Conservation (phyloP, 2,888 invertebrate species). For the Hyles lineata region DNA sequence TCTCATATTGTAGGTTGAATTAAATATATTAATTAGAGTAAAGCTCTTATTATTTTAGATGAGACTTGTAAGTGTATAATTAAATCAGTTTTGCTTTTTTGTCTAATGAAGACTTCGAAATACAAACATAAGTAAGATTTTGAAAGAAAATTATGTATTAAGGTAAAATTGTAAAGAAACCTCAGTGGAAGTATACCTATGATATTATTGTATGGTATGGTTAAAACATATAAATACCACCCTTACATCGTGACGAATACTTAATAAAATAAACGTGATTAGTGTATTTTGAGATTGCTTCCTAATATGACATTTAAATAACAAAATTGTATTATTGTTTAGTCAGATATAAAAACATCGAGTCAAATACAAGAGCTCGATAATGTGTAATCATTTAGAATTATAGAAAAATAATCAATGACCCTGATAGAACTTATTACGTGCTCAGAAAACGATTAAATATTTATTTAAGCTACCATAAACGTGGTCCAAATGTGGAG, state of each 20-base stretch:
- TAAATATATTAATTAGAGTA: no score
- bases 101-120: not conserved
- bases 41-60: no score
- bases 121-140: not conserved
- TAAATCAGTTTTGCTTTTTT: not conserved
- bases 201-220: no score
- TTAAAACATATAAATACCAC: no score
- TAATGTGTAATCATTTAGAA: not conserved
- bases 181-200: no score
- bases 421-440: not conserved
- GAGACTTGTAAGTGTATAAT: no score
- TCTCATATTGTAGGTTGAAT: no score
- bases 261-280: no score
- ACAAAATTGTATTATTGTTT: not conserved
- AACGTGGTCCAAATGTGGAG: not conserved
- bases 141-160: not conserved
- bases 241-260: no score
- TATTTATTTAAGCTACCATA: constrained; percentile 23
- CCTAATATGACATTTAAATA: not conserved
- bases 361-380: not conserved
- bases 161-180: no score
- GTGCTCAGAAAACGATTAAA: not conserved
- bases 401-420: not conserved
- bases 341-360: not conserved
- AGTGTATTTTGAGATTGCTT: no score